Base-by-base conservation (phyloP, 2,113 vertebrate species). In the Prionailurus viverrinus region DNA sequence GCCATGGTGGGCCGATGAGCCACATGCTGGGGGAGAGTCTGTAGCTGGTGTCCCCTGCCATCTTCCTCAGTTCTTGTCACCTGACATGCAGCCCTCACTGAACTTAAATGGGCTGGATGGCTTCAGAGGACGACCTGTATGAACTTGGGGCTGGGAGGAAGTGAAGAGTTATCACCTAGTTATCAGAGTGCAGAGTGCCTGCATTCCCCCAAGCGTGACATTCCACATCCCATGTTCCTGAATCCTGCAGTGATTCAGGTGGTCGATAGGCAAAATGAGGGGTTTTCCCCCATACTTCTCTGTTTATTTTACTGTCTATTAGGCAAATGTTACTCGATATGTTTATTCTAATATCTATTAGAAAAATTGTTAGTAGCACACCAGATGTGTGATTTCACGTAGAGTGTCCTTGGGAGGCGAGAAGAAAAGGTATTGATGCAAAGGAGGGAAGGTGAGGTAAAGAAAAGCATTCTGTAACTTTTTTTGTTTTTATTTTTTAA, bases 91-190 rank as follows among this genome's bases (percentile, higher is more conserved):
- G 84, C n/a, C 15, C 41, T 31, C 39, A n/a, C 29, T 73, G 86
- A 76, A 16, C 71, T 76, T 8, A 29, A 61, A 16, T 5, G 21
- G 61, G 66, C 58, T 55, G 51, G 23, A 5, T 3, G 39, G 27
- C 7, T 39, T 53, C 33, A 14, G 0, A 25, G 78, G n/a, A 84
- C 1, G 5, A 10, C 10, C 1, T 5, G 1, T 1, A 0, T 13
- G 79, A 7, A 19, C 82, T 45, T 76, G 18, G 31, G 21, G 63
- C 1, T 23, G 93, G 61, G 58, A 69, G 55, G 66, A 36, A 23
- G 80, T 53, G 36, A 2, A 23, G 8, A 4, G 29, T 53, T 53
- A 4, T 36, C 53, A 11, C 18, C 25, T 4, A 1, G 13, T 25
- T 53, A 1, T 92, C 41, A 39, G 55, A 71, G 21, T 14, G 41